phyloP scores from a whole-genome alignment of 2,797 vertebrate genomes.

The Coluber constrictor region DNA sequence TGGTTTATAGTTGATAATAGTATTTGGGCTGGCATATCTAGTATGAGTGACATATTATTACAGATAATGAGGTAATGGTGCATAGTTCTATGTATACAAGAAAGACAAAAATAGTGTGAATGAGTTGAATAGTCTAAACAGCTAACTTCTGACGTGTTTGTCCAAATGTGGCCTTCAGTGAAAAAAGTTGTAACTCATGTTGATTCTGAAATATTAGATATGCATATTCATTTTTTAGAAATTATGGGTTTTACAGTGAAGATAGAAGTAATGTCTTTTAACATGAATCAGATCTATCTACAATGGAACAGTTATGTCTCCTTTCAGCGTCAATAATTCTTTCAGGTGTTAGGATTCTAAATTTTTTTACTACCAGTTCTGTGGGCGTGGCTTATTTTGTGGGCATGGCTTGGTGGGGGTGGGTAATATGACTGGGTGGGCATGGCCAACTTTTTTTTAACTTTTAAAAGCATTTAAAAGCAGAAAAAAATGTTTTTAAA shows the following conservation, averaged over 20 bases:
- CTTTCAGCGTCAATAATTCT: not conserved
- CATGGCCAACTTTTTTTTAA: no score
- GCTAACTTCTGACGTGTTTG: not conserved
- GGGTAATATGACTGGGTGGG: no score
- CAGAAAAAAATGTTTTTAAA: no score
- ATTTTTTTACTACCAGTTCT: no score
- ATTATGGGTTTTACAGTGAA: not conserved
- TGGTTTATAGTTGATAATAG: not conserved
- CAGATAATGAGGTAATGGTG: not conserved
- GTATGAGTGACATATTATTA: not conserved
- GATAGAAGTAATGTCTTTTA: not conserved
- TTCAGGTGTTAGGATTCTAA: not conserved
- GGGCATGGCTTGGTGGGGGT: no score
- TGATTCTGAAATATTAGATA: not conserved
- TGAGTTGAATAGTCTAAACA: not conserved
- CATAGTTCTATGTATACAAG: not conserved
- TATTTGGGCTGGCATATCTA: not conserved
- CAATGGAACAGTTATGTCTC: not conserved
- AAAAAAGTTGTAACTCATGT: not conserved
- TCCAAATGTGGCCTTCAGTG: not conserved
- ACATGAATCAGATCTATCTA: not conserved
- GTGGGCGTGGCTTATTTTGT: no score
- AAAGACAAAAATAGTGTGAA: not conserved
- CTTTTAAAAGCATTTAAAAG: no score
- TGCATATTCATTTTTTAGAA: not conserved